Evolutionary conservation across 64 coral and sea anemone genomes (phyloP), one percentile per base, ranked within the genome.

Genomic region (Cladopsammia gracilis): DNA sequence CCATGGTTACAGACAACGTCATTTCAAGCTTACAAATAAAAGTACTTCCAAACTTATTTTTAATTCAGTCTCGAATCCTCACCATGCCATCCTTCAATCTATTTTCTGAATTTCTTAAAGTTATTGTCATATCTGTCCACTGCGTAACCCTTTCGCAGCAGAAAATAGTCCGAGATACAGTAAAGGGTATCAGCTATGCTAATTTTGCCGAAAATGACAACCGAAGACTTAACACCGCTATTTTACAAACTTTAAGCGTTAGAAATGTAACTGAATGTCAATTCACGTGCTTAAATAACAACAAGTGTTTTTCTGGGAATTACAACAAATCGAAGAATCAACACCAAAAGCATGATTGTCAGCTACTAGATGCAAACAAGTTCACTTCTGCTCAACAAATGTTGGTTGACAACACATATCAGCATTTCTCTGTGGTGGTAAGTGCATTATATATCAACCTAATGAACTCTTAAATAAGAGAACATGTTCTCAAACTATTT

Each of bases 341-440:
- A 12, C 45, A 44, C 47, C 34, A 42, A 19, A 10, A 45, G 16
- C 11, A 48, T 45, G 71, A 75, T 13, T 75, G 71, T 18, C 43
- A 75, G 71, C 71, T 75, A 48, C 43, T 75, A 10, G 44, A 12
- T 20, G 43, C 42, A 18, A 75, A 75, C 71, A 75, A 75, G 71
- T 19, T 20, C 14, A 15, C 45, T n/a, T 75, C 71, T 75, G 16
- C 71, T 7, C 42, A 75, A 48, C 15, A 48, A 48, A 75, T 75
- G 71, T 7, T 6, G 71, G 12, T 75, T 48, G 71, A 75, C 15
- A 18, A 75, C 4, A 20, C 44, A 19, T 75, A 47, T 75, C 3
- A 48, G 45, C 71, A 75, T 48, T 75, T 75, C 71, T 75, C 71
- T 4, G 18, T 75, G 4, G 46, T 19, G 71, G 71, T 75, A 75